Conservation (phyloP, 2,113 vertebrate genomes). For the Alces alces region DNA sequence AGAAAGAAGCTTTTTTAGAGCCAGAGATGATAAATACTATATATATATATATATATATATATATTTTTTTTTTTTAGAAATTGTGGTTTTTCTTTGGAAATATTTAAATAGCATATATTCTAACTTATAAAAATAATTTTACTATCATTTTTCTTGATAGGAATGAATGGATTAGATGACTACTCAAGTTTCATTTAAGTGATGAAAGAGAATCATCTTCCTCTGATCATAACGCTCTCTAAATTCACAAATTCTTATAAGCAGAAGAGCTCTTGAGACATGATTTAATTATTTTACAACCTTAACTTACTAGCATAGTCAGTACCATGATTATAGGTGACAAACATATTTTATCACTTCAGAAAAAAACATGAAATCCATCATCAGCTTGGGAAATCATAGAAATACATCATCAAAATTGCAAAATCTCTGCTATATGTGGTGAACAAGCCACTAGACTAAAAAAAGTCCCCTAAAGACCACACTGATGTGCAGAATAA, state of each 20-base stretch:
- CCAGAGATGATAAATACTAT: background rate
- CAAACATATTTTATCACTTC: background rate
- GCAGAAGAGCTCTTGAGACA: background rate
- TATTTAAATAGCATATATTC: background rate
- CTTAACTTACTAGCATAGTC: background rate
- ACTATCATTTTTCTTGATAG: background rate
- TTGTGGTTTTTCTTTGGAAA: background rate
- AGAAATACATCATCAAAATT: background rate
- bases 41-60: no score
- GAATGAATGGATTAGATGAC: background rate
- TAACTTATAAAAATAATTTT: background rate
- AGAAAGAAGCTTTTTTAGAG: background rate
- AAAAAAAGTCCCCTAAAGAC: background rate
- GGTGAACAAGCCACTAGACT: background rate
- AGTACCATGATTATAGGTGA: background rate
- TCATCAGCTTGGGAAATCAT: background rate
- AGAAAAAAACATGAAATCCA: background rate
- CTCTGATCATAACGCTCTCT: background rate
- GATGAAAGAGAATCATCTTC: constrained; percentile 2
- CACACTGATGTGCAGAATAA: background rate
- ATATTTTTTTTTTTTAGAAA: background rate
- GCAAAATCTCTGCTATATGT: background rate
- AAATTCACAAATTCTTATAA: constrained; percentile 29
- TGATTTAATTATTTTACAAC: background rate
- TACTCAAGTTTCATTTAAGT: background rate